These are phyloP conservation scores for Cebus imitator DNA, from an alignment of 2,113 vertebrate species.

Conservation along the genomic window DNA sequence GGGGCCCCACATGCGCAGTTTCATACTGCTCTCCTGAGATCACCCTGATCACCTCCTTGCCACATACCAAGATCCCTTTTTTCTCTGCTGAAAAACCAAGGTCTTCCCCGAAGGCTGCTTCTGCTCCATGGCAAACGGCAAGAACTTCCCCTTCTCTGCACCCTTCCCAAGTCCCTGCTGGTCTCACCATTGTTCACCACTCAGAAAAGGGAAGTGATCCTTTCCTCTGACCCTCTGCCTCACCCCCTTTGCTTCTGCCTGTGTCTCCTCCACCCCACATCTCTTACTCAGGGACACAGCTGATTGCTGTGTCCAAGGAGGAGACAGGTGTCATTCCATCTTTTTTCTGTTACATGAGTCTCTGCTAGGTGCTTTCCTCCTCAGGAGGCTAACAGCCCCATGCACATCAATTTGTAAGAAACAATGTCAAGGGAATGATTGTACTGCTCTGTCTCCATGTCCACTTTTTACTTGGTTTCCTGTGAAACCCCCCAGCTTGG, in stretches of 20 bases:
- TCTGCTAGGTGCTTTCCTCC: neutral
- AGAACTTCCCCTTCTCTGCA: neutral
- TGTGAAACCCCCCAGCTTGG: neutral
- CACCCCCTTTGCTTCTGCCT: neutral
- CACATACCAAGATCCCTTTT: neutral
- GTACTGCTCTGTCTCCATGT: neutral
- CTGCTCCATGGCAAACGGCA: neutral
- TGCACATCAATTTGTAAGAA: neutral
- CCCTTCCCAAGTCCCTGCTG: neutral
- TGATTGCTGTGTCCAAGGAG: neutral
- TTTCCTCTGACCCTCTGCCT: neutral
- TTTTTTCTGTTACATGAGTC: neutral
- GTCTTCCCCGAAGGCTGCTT: neutral
- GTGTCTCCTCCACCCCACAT: too few species aligned
- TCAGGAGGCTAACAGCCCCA: neutral
- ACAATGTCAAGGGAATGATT: neutral
- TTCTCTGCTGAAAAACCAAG: neutral
- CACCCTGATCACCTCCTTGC: neutral
- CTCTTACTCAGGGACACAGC: neutral
- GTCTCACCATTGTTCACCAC: fast-evolving
- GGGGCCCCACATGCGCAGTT: fast-evolving
- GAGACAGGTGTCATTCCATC: neutral
- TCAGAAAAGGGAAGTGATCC: neutral
- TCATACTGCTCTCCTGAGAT: neutral
- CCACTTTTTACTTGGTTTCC: neutral